These are phyloP conservation scores for Acanthoscelides obtectus DNA, from an alignment of 2,888 invertebrate genomes.

Conservation along the genomic window DNA sequence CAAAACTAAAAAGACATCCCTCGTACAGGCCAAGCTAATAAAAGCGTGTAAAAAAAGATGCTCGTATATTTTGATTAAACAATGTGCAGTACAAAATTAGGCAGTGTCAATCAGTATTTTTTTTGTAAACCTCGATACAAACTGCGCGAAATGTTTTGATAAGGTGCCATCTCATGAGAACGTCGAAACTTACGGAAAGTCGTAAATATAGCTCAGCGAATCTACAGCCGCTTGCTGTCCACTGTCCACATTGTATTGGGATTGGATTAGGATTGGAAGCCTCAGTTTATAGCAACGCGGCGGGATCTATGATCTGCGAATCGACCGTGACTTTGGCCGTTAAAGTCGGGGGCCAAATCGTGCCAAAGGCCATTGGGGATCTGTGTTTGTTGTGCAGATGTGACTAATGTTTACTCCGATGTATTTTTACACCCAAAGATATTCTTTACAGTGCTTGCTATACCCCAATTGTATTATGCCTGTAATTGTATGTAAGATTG, in stretches of 20 bases:
- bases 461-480: not conserved
- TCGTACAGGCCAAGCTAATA: no score
- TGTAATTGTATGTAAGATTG: not conserved
- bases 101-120: no score
- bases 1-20: no score
- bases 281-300: not conserved
- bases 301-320: not conserved
- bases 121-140: no score
- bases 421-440: not conserved
- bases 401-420: not conserved
- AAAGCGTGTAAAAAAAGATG: no score
- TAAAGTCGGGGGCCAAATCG: not conserved
- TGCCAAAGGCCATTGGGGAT: not conserved
- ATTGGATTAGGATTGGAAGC: not conserved
- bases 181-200: not conserved
- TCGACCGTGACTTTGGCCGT: not conserved
- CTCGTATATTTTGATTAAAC: no score
- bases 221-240: not conserved
- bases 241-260: not conserved
- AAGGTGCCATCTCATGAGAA: not conserved
- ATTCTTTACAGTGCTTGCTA: not conserved
- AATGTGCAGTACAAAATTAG: no score
- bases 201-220: not conserved
- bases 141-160: not conserved
- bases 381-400: not conserved